phyloP scores from a whole-genome alignment of 2,888 invertebrate species.

The Vannuccia rotundouncinata region DNA sequence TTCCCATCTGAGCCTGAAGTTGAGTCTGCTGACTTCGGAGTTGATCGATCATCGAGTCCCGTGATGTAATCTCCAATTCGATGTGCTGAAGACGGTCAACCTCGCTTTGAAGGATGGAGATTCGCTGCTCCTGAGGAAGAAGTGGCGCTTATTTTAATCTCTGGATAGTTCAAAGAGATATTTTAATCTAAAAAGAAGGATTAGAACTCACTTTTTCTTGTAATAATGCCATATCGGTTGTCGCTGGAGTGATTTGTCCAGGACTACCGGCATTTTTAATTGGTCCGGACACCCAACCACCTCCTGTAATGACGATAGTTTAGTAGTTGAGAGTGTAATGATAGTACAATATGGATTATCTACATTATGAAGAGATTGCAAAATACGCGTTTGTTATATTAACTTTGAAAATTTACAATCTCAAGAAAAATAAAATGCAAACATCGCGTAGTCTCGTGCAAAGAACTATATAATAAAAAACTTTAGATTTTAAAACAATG shows the following conservation, averaged over 20 bases:
- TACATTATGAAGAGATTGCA: no score
- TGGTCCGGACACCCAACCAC: not conserved
- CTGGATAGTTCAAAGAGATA: not conserved
- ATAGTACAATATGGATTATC: no score
- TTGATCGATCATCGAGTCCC: conserved; percentile 1
- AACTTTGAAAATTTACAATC: no score
- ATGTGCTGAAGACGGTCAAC: conserved; percentile 24
- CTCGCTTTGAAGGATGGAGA: conserved; percentile 10
- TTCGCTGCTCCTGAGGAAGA: conserved; percentile 8
- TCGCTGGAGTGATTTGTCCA: not conserved
- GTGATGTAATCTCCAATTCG: not conserved
- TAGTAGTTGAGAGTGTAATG: no score
- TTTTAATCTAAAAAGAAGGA: not conserved
- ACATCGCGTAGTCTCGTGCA: no score
- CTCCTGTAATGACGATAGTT: not conserved
- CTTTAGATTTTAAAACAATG: no score
- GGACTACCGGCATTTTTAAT: not conserved
- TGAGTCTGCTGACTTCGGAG: conserved; percentile 19
- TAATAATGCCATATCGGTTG: not conserved
- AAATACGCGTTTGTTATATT: no score
- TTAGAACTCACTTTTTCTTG: not conserved
- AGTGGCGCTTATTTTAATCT: not conserved
- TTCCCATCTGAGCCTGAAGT: conserved; percentile 38
- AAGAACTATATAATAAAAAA: no score
- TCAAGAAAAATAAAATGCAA: no score